Evolutionary conservation across 2,113 vertebrate genomes (phyloP).

Genomic region (Struthidea cinerea): DNA sequence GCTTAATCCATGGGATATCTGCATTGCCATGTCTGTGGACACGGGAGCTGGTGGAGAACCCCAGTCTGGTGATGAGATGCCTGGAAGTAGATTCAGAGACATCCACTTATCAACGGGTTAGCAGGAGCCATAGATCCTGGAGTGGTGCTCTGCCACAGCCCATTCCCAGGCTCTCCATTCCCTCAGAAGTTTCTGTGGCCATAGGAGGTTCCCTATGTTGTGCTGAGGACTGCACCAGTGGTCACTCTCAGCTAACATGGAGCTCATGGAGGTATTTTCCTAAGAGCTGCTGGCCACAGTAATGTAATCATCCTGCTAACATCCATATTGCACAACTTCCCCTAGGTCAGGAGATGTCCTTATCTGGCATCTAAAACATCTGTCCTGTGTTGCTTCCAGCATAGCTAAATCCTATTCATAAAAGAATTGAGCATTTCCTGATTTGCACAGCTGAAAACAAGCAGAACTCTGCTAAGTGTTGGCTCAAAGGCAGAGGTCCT

Average conservation of each 20-base stretch:
- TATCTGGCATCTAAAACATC: slow-evolving; percentile 26
- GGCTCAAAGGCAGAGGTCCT: background rate
- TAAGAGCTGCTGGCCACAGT: background rate
- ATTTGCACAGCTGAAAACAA: background rate
- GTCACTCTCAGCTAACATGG: background rate
- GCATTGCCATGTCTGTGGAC: background rate
- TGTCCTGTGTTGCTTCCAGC: slow-evolving; percentile 3
- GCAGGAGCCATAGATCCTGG: background rate
- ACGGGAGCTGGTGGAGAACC: background rate
- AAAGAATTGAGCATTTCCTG: background rate
- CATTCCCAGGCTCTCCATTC: background rate
- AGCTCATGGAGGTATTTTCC: background rate
- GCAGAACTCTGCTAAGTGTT: background rate
- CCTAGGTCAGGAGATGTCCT: background rate
- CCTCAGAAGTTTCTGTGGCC: background rate
- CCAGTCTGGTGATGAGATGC: background rate
- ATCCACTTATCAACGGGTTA: background rate
- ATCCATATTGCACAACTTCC: slow-evolving; percentile 19
- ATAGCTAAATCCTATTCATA: background rate
- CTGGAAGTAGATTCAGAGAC: background rate
- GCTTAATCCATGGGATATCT: background rate
- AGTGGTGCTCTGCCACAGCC: background rate
- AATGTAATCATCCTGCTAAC: background rate
- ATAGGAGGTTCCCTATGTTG: background rate
- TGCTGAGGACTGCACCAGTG: background rate